Evolutionary conservation across 2,888 invertebrate species (phyloP).

Genomic region (Ceraclea dissimilis): DNA sequence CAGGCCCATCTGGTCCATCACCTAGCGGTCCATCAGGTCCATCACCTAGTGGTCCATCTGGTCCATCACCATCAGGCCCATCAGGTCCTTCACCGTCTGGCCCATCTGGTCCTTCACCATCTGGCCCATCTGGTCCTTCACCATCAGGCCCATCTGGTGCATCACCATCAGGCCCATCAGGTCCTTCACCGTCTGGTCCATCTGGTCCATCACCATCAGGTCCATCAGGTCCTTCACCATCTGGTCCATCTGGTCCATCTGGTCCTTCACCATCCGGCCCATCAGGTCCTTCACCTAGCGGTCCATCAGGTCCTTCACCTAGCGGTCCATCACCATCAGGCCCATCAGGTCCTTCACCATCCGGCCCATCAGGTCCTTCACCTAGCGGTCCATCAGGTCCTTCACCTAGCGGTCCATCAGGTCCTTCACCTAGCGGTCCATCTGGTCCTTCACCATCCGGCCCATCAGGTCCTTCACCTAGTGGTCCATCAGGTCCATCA

Average conservation of each 20-base stretch:
- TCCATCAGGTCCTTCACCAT: not conserved
- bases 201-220: not conserved
- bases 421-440: not conserved
- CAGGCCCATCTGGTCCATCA: not conserved
- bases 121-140: not conserved
- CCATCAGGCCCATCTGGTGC: not conserved
- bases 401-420: not conserved
- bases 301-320: not conserved
- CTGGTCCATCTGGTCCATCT: not conserved
- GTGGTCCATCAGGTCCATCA: not conserved
- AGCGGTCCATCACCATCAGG: not conserved
- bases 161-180: not conserved
- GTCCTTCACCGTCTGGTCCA: not conserved
- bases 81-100: not conserved
- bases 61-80: not conserved
- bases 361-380: not conserved
- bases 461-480: not conserved
- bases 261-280: no score
- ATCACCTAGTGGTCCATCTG: not conserved
- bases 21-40: not conserved
- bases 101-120: not conserved
- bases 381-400: not conserved
- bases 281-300: not conserved
- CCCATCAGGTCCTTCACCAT: not conserved
- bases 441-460: not conserved